Evolutionary conservation across 2,113 vertebrate genomes (phyloP), one percentile per base, ranked within the genome.

Genomic region (Saccopteryx leptura): DNA sequence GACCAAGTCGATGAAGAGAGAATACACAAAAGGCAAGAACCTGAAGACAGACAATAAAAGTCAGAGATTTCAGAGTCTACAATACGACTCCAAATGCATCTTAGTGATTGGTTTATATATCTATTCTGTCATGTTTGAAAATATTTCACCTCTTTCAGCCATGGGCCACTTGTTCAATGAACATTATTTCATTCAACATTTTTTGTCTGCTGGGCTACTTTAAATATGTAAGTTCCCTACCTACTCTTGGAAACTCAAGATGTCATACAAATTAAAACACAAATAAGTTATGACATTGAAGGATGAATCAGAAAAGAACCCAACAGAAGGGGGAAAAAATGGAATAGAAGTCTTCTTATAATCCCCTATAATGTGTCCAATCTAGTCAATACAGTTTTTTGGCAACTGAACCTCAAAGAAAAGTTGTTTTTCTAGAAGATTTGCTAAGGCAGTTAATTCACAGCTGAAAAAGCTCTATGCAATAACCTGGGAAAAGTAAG

Each of bases 311-410:
- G 46, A 85, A 83, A 80, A 76, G 17, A 69, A 86, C 11, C 21
- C 48, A 88, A 90, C 2, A 18, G 60, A 94, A 94, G 24, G 83
- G 84, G 94, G 72, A 48, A 93, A 66, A 85, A 66, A 85, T 19
- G 9, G 14, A 66, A 28, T 17, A 75, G 46, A 75, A 17, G 4
- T 28, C 61, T 76, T 81, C n/a, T 33, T n/a, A 79, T 56, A 89
- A 68, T 28, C 46, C 18, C 19, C n/a, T 58, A 48, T 78, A 48
- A 66, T 96, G 86, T 95, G 48, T 65, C 92, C 61, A 83, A 68
- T 68, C n/a, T 21, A 83, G 76, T n/a, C 58, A 90, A 79, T 33
- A 66, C 60, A 58, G 81, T 14, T 33, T 65, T 92, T 75, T 75
- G 82, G 65, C 61, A 94, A 54, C 12, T 33, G 75, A 89, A 68